Evolutionary conservation across 2,113 vertebrate species (phyloP), one percentile per base, ranked within the genome.

Genomic region (Equus przewalskii): DNA sequence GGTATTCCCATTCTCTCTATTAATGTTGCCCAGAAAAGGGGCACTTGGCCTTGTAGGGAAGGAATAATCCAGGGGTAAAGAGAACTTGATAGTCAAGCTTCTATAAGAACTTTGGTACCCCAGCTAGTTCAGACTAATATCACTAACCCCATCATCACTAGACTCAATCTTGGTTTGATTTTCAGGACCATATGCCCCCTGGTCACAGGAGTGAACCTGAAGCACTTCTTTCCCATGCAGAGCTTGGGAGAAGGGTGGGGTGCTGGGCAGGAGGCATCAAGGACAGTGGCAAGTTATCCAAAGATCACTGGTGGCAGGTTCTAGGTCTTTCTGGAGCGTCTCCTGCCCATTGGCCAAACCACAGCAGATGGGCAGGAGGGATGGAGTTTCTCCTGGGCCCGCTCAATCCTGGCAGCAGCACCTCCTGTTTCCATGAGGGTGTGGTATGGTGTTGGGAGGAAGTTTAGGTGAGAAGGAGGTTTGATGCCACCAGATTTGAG

Each of bases 401-500:
- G n/a, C 54, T 76, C 70, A 81, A 7, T 62, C 51, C 41, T 88
- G 67, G 70, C 26, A 81, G 58, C 70, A 87, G 92, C 30, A 41
- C 36, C 62, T 62, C n/a, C 36, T 69, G 10, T 30, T 26, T 81
- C 18, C 11, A 26, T 12, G 41, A 65, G 11, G 51, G 16, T 70
- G 28, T 62, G 51, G 72, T n/a, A 56, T 56, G 70, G 28, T 60
- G 60, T 58, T 33, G 41, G 73, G 73, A 30, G 16, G 24, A 5
- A 3, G 54, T 49, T 41, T 65, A 62, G 65, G 75, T 69, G 64
- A 72, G 60, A 36, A 79, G 70, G 65, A 69, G 51, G 82, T 84
- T 13, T 88, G 89, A 89, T 86, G 91, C 67, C 30, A 69, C 73
- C 85, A 96, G 95, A 91, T 91, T 94, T 82, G 94, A 97, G 91